Conservation (phyloP, 2,113 vertebrate genomes). For the Gavialis gangeticus region DNA sequence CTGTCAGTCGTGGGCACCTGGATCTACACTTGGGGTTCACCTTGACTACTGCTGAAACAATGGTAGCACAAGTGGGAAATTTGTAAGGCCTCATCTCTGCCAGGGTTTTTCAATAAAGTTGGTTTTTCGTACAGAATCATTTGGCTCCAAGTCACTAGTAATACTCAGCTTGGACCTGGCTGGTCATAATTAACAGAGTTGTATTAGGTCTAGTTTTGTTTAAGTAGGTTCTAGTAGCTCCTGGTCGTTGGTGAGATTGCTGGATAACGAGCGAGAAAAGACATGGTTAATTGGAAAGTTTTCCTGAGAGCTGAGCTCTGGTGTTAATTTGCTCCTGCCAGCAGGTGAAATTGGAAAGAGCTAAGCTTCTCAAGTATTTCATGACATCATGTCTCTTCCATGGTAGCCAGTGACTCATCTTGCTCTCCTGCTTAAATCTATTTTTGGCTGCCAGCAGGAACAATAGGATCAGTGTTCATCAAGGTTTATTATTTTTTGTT, state of each 20-base stretch:
- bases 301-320: not conserved
- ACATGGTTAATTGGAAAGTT: not conserved
- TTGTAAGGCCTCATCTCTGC: not conserved
- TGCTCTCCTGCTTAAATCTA: constrained; percentile 67
- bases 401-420: constrained; percentile 68
- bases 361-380: constrained; percentile 59
- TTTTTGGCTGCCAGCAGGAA: constrained; percentile 60
- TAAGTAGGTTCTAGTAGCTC: not conserved
- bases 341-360: constrained; percentile 39
- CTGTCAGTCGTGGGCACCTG: not conserved
- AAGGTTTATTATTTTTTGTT: constrained; percentile 4
- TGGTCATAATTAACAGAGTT: not conserved
- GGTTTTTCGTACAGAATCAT: not conserved
- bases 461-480: constrained; percentile 8
- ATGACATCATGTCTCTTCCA: constrained; percentile 59
- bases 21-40: not conserved
- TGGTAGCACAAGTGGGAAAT: not conserved
- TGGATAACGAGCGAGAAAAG: not conserved
- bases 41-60: not conserved
- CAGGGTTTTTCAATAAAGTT: not conserved
- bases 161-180: not conserved
- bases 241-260: not conserved
- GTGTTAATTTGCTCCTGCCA: constrained; percentile 43
- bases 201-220: not conserved
- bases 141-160: not conserved